Conservation (phyloP, 2,797 vertebrate species). For the Anisognathus igniventris region DNA sequence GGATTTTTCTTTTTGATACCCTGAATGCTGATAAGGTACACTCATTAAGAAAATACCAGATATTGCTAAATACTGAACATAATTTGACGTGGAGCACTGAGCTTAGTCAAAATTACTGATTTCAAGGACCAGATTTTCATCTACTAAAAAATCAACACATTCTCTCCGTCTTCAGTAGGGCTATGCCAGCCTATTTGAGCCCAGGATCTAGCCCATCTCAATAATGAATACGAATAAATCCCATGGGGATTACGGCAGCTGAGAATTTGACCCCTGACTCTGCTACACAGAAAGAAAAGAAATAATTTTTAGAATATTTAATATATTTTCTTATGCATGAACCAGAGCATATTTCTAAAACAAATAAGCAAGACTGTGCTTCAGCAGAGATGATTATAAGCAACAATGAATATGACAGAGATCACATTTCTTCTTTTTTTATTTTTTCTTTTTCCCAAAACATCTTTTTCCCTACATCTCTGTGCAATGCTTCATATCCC, state of each 20-base stretch:
- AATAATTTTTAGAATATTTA: slow-evolving; percentile 42
- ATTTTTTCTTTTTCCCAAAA: not conserved
- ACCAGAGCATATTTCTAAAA: slow-evolving; percentile 26
- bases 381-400: not conserved
- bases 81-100: not conserved
- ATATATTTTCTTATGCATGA: slow-evolving; percentile 32
- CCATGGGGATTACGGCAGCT: not conserved
- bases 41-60: not conserved
- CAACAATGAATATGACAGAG: not conserved
- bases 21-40: not conserved
- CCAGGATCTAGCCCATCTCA: slow-evolving; percentile 29
- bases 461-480: not conserved
- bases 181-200: not conserved
- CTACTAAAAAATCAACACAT: not conserved
- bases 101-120: not conserved
- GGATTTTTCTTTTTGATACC: not conserved
- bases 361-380: slow-evolving; percentile 22
- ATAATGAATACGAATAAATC: slow-evolving; percentile 41
- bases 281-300: not conserved
- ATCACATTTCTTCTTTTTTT: not conserved
- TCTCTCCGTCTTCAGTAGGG: not conserved
- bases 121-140: not conserved
- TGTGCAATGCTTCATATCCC: not conserved
- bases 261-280: slow-evolving; percentile 49
- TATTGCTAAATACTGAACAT: not conserved